Base-by-base conservation (phyloP, 2,113 vertebrate genomes). In the Equus quagga region DNA sequence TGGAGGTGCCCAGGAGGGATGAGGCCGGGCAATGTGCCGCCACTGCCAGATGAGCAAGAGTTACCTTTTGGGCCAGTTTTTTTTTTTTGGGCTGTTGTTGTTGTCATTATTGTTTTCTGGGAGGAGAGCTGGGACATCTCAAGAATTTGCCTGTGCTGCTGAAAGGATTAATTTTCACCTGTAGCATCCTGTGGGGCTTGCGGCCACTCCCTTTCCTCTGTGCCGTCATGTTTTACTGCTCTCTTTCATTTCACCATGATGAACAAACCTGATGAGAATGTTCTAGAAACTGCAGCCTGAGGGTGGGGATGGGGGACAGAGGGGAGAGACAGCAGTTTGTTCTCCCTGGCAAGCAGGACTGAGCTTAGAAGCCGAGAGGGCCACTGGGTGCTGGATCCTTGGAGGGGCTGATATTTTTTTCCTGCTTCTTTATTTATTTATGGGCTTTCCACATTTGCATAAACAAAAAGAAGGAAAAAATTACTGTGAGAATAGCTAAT, bases 271-370 rank as follows among this genome's bases (percentile, higher is more conserved):
- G 51, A 41, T 31, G 67, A 56, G 95, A 98, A 97, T 97, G 89
- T 97, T 98, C 86, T 94, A 91, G 95, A 97, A 98, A 90, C 69
- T 49, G 58, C 86, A 87, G 94, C 95, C 89, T 73, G 33, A 0
- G 31, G 82, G 64, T 18, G 51, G 3, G 90, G 56, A 8, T 33
- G 83, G 17, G 44, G 31, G 56, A 44, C 0, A 4, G 4, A 23
- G n/a, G 49, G 15, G 5, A 41, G 60, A 49, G 60, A 78, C 21
- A n/a, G 31, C 15, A 18, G 3, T 44, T 79, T 33, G 6, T 75
- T 65, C 56, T 75, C 11, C 12, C 26, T 8, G 28, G 80, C 26
- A 28, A 49, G 28, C 28, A 12, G 49, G 69, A 19, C 64, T 26
- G 67, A n/a, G 21, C 4, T 65, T 51, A 54, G 73, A 65, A 14